A percentile compares a stretch with the other conserved stretches of the same genome.
These are phyloP conservation scores for Oscheius myriophilus DNA, from an alignment of 2,888 invertebrate species.

Conservation along the genomic window DNA sequence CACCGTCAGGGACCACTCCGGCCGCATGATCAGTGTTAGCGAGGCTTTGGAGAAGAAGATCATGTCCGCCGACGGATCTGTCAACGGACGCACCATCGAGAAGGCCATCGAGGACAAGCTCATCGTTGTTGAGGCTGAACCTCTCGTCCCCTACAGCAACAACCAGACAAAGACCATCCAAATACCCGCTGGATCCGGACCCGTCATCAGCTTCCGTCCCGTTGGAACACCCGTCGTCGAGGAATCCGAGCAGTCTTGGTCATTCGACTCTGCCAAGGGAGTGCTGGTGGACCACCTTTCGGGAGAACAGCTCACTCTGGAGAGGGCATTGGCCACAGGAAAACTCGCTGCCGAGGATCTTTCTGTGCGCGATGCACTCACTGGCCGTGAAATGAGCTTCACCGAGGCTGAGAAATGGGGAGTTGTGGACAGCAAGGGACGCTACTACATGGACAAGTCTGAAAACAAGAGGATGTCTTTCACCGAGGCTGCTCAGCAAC, in stretches of 20 bases:
- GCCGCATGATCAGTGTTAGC: conserved; percentile 82
- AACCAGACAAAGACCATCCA: conserved; percentile 68
- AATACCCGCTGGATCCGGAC: conserved; percentile 65
- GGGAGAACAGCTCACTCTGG: conserved; percentile 79
- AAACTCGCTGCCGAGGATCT: conserved; percentile 68
- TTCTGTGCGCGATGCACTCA: conserved; percentile 82
- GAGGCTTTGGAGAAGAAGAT: conserved; percentile 85
- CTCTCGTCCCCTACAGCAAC: conserved; percentile 52
- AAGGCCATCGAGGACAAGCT: conserved; percentile 65
- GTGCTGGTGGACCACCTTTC: conserved; percentile 79
- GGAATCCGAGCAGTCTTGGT: conserved; percentile 68
- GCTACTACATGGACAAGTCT: conserved; percentile 68
- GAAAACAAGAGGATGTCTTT: conserved; percentile 75
- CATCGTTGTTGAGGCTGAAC: conserved; percentile 65
- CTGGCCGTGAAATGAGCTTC: conserved; percentile 77
- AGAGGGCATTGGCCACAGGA: conserved; percentile 76
- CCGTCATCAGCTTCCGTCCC: conserved; percentile 69
- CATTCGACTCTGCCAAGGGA: conserved; percentile 82
- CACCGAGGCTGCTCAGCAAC: conserved; percentile 86
- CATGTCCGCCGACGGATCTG: conserved; percentile 62
- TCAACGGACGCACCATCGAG: conserved; percentile 57
- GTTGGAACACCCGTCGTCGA: conserved; percentile 68
- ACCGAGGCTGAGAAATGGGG: conserved; percentile 73
- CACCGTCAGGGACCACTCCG: conserved; percentile 84
- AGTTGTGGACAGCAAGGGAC: conserved; percentile 71